Base-by-base conservation (phyloP, 2,797 vertebrate species). In the Diglossa cyanea region DNA sequence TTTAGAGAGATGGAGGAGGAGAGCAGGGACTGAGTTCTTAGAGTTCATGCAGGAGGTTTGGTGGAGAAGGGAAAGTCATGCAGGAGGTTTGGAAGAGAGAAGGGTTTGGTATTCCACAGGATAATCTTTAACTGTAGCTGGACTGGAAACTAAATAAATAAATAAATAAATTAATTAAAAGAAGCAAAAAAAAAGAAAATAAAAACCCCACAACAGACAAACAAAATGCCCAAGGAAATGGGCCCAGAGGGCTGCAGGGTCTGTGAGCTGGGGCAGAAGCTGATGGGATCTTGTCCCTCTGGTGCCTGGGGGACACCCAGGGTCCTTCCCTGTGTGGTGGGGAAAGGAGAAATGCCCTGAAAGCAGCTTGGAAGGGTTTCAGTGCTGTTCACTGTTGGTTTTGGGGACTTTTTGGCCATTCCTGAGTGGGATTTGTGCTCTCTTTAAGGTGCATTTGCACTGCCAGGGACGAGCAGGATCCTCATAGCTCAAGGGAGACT, bases 171-270 rank as follows among this genome's bases (percentile, higher is more conserved):
- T 35, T 9, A 35, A 35, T 35, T 7, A 13, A 39, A 6, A 39
- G 6, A 39, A 39, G 37, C 6, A 13, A 35, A 35, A 39, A 40
- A 40, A 40, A 40, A 16, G 6, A 40, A 48, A 26, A 26, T 3
- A 48, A 48, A 11, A 11, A 12, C 1, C 10, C 26, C 5, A 3
- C 2, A 17, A 1, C 5, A 57, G 9, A 10, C 7, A 30, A 7
- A 5, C 2, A 25, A 39, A 54, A 48, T 1, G 0, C 9, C 1
- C 8, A 13, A 53, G 57, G 26, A 54, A 73, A 47, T 5, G 7
- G 25, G 6, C 4, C 21, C 25, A 47, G 45, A 35, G 8, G 10
- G 5, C 19, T 55, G 10, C 19, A 31, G 66, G 37, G 6, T 31
- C 5, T 47, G 53, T 37, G 54, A 45, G 14, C 6, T 10, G 24